Evolutionary conservation across 2,113 vertebrate species (phyloP).

Genomic region (Trachemys scripta): DNA sequence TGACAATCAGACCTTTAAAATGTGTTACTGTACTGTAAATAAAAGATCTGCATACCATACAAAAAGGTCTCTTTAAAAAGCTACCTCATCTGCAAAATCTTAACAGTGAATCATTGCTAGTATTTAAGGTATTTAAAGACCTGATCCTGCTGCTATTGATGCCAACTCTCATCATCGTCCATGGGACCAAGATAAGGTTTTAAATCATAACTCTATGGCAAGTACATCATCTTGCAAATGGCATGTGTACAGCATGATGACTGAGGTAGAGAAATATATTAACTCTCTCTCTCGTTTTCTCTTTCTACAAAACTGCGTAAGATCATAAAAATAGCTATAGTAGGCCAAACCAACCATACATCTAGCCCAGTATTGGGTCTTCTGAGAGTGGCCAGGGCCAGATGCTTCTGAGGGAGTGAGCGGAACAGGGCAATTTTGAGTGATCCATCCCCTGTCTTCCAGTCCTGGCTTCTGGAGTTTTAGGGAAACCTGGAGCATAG

Average conservation of each 20-base stretch:
- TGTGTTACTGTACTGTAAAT: background rate
- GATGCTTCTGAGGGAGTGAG: too few species aligned
- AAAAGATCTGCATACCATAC: background rate
- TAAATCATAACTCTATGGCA: background rate
- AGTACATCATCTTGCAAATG: rapidly evolving
- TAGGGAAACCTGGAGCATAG: too few species aligned
- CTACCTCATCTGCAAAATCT: background rate
- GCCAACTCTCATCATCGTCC: background rate
- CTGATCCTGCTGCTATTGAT: background rate
- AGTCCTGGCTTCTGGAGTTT: too few species aligned
- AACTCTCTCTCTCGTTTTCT: background rate
- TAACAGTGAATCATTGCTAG: background rate
- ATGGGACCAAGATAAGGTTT: background rate
- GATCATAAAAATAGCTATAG: too few species aligned
- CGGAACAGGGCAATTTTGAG: too few species aligned
- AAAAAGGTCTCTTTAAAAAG: background rate
- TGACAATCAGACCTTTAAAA: background rate
- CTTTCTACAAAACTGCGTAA: background rate
- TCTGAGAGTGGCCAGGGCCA: too few species aligned
- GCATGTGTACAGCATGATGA: background rate
- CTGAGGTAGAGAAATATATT: background rate
- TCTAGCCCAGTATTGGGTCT: too few species aligned
- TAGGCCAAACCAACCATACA: too few species aligned
- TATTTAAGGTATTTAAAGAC: rapidly evolving
- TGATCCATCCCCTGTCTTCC: too few species aligned